Evolutionary conservation across 2,888 invertebrate species (phyloP), one percentile per base, ranked within the genome.

Genomic region (Saturnia pavonia): DNA sequence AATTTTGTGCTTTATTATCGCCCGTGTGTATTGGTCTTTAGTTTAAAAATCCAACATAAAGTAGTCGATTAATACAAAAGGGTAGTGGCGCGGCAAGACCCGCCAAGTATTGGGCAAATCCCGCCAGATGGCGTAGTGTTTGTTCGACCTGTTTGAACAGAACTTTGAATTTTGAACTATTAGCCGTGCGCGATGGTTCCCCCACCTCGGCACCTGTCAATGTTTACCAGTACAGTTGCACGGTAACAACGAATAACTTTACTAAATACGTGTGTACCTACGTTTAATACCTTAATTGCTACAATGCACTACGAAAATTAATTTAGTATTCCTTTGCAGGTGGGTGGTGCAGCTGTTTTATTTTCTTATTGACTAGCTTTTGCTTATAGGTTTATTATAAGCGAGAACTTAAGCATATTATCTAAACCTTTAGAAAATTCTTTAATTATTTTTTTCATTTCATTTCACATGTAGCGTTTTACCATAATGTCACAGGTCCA

Each of bases 61-160:
- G 75, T 79, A 73, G 82, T 81, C 81, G 42, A 69, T 68, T 73
- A 78, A 88, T 74, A 82, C 75, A 45, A 76, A 72, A 74, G 77
- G 74, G 76, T 76, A 76, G 74, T 73, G 74, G 79, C 78, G 74
- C 73, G 75, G 75, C 80, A 80, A 82, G 81, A 78, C 81, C 79
- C 78, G 80, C 82, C 80, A 78, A 84, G 85, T 85, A 85, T 83
- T 80, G 82, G 80, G 82, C 83, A 86, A 88, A 88, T 84, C 80
- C 76, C 84, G 91, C 85, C 93, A 94, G 93, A 93, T 94, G 93
- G 92, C 88, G 86, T 88, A 94, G 93, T 94, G 93, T 94, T 94
- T 94, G 86, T 90, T 73, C 86, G 82, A 78, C 78, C 84, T 87
- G 88, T 90, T 92, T 86, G 88, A 88, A 87, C 81, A 86, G 85